Base-by-base conservation (phyloP, 2,888 invertebrate genomes). In the Nymphalis c-album region DNA sequence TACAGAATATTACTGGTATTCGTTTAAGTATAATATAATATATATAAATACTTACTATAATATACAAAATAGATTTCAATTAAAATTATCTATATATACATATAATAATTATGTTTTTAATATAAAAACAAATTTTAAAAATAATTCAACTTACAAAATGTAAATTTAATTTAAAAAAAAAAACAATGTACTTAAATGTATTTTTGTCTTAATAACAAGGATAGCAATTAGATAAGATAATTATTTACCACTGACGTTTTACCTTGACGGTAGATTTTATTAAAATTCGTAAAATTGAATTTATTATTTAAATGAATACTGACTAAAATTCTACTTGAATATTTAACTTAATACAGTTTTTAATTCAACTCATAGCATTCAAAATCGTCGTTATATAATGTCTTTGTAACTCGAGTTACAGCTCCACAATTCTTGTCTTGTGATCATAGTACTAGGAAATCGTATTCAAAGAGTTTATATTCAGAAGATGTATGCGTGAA, bases 381-480 rank as follows among this genome's bases (percentile, higher is more conserved):
- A 31, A 31, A 6, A 6, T 31, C 5, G 5, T 31, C 6, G 26
- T 31, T 31, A 31, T 31, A 6, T 5, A 6, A 31, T 31, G 6
- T 31, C 6, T 31, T 31, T 48, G 8, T 48, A n/a, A 35, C 18
- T 17, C 7, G 7, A 46, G 45, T 26, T 2, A 10, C 22, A 57
- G 26, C 35, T 10, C 35, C 8, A 26, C 7, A 22, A 13, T 58
- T 62, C n/a, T 10, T 63, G 31, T 60, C 51, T 53, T 60, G n/a
- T 63, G 75, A 78, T 73, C 76, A 74, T 77, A 73, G 60, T 45
- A 80, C 74, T 64, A 75, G 75, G 76, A 76, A 74, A 74, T 69
- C 74, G 80, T 81, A 69, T 77, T 77, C 76, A 76, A 77, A 72
- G 75, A 77, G 76, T 76, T 78, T 75, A 77, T 74, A 82, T 78